A percentile compares a stretch with the other conserved stretches of the same genome.
Evolutionary conservation across 2,113 vertebrate species (phyloP).

Genomic region (Halichoeres trimaculatus): DNA sequence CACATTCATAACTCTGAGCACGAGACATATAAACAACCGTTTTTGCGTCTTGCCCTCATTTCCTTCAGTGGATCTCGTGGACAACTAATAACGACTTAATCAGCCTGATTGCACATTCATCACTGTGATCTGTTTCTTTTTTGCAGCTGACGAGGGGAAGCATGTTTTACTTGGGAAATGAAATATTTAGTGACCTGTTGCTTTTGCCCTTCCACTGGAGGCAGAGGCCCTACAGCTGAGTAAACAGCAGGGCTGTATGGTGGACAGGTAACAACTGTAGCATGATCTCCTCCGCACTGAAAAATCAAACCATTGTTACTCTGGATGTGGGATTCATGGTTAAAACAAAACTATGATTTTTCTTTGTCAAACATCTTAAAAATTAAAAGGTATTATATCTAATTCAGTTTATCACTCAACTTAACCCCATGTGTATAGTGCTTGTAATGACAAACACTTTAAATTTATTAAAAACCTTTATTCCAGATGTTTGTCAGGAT

Average conservation of each 20-base stretch:
- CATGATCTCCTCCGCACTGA: conserved; percentile 26
- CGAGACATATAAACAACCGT: conserved; percentile 80
- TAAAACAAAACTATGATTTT: not conserved
- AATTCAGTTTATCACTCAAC: not conserved
- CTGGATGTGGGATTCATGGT: conserved; percentile 8
- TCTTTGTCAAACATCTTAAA: not conserved
- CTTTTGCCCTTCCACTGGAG: conserved; percentile 79
- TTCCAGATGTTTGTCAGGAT: not conserved
- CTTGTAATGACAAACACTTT: not conserved
- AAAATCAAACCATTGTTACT: conserved; percentile 44
- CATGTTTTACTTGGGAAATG: conserved; percentile 88
- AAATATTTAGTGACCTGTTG: conserved; percentile 85
- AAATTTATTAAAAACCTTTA: not conserved
- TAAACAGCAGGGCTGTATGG: conserved; percentile 76
- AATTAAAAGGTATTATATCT: no score
- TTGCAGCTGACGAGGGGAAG: conserved; percentile 69
- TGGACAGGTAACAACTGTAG: conserved; percentile 77
- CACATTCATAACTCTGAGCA: conserved; percentile 73
- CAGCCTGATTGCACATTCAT: conserved; percentile 88
- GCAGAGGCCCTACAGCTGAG: conserved; percentile 83
- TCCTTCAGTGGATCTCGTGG: conserved; percentile 81
- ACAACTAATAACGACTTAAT: conserved; percentile 84
- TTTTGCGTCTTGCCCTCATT: conserved; percentile 81
- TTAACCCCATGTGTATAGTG: not conserved
- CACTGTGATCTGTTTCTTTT: conserved; percentile 77